These are phyloP conservation scores for Cyrtonyx montezumae DNA, from an alignment of 2,113 vertebrate genomes.

Conservation along the genomic window DNA sequence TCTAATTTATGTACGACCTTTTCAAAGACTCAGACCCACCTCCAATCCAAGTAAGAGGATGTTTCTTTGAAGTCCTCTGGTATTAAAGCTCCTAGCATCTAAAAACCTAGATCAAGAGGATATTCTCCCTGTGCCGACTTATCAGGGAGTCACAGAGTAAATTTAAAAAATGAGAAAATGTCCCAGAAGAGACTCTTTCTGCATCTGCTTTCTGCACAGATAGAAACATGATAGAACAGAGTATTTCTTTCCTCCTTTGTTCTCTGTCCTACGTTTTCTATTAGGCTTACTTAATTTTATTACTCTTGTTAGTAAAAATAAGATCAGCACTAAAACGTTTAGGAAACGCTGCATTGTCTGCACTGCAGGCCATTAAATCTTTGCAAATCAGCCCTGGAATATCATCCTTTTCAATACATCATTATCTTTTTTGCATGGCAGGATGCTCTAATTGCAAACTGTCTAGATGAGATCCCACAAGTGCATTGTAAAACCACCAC, in stretches of 20 bases:
- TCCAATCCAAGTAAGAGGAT: not conserved
- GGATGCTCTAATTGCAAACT: slow-evolving; percentile 36
- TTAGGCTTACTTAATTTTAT: slow-evolving; percentile 8
- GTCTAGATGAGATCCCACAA: not conserved
- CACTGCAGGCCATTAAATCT: slow-evolving; percentile 20
- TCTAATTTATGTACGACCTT: not conserved
- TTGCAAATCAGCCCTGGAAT: slow-evolving; percentile 24
- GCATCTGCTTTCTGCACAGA: not conserved
- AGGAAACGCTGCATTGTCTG: not conserved
- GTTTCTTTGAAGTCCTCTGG: not conserved
- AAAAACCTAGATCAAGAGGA: not conserved
- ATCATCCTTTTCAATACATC: slow-evolving; percentile 11
- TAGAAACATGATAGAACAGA: not conserved
- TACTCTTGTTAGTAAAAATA: slow-evolving; percentile 8
- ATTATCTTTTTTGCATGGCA: slow-evolving; percentile 23
- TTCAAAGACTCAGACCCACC: not conserved
- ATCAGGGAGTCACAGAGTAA: not conserved
- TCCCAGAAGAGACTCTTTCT: not conserved
- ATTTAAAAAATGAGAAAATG: not conserved
- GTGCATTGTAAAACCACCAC: slow-evolving; percentile 15
- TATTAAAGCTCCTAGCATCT: not conserved
- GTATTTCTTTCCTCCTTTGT: not conserved
- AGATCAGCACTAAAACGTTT: slow-evolving; percentile 1
- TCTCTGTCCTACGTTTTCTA: not conserved
- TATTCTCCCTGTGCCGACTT: not conserved